Conservation (phyloP, 2,888 invertebrate genomes). For the Parascotia fuliginaria region DNA sequence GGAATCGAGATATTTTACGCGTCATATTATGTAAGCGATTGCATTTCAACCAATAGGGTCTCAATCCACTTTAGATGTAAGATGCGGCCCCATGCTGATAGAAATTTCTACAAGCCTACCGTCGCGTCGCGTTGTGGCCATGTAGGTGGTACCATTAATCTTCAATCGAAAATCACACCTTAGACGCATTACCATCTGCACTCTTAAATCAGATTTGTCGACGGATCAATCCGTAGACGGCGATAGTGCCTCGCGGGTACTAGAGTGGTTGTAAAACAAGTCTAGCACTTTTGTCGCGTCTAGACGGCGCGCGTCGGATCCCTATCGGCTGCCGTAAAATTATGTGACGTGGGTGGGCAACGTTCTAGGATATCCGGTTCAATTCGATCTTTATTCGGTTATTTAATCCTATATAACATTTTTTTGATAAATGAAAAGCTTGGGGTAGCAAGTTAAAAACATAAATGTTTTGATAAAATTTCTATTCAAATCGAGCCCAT, state of each 20-base stretch:
- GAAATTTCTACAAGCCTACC: constrained; percentile 40
- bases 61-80: constrained; percentile 59
- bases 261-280: constrained; percentile 67
- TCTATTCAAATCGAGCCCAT: no score
- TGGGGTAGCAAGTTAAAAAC: constrained; percentile 11
- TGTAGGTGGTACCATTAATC: constrained; percentile 53
- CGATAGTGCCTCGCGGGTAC: constrained; percentile 41
- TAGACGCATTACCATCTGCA: constrained; percentile 57
- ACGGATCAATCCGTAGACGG: constrained; percentile 57
- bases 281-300: constrained; percentile 76
- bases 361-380: constrained; percentile 59
- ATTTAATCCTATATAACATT: constrained; percentile 48
- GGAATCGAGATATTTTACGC: constrained; percentile 43
- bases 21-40: constrained; percentile 49
- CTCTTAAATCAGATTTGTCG: constrained; percentile 63
- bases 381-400: constrained; percentile 57
- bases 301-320: constrained; percentile 77
- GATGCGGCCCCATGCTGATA: constrained; percentile 54
- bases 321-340: constrained; percentile 79
- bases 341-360: constrained; percentile 71
- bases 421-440: constrained; percentile 16
- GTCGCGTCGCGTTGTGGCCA: no score
- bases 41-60: constrained; percentile 56
- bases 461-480: constrained; percentile 1
- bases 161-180: constrained; percentile 67